Evolutionary conservation across 2,888 invertebrate species (phyloP), one percentile per base, ranked within the genome.

Genomic region (Agrypnus murinus): DNA sequence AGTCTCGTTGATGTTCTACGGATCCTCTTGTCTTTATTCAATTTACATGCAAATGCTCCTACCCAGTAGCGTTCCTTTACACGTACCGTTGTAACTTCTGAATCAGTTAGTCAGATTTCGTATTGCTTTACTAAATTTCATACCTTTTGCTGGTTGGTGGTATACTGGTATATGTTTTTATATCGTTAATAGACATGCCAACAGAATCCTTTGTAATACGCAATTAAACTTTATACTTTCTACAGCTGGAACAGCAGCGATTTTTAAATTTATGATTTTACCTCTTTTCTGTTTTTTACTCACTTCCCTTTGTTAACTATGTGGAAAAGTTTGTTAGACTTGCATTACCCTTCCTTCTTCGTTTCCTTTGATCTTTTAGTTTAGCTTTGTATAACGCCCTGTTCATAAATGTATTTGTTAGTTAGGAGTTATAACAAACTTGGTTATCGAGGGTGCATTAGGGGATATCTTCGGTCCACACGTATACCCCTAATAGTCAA

Each of bases 11-110:
- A 67, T 67, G 67, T 60, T 67, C 40, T 60, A 43, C 58, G 60
- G 40, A 67, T 67, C 74, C 68, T 74, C 66, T 68, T 65, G 72
- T 73, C 74, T 74, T 75, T 75, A 77, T 78, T 78, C 78, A 77
- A 77, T 77, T 78, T 78, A 77, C 77, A 78, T 78, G 78, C 75
- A 78, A 78, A 78, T 78, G 73, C 70, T 43, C 63, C 31, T 53
- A 62, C 63, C 67, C 50, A 38, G 60, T 67, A 60, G 59, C 60
- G 60, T 59, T 62, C 59, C 67, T 60, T 67, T 50, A 59, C 66
- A 48, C 58, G 66, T 58, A 59, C 48, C 66, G 48, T 59, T 66
- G 59, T 65, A 65, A 65, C 65, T 65, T 65, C 57, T 65, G 65
- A 65, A 55, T 65, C 65, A 57, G 65, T 65, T 57, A 66, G 66